Evolutionary conservation across 2,797 vertebrate genomes (phyloP).

Genomic region (Lepidocolaptes lacrymiger): DNA sequence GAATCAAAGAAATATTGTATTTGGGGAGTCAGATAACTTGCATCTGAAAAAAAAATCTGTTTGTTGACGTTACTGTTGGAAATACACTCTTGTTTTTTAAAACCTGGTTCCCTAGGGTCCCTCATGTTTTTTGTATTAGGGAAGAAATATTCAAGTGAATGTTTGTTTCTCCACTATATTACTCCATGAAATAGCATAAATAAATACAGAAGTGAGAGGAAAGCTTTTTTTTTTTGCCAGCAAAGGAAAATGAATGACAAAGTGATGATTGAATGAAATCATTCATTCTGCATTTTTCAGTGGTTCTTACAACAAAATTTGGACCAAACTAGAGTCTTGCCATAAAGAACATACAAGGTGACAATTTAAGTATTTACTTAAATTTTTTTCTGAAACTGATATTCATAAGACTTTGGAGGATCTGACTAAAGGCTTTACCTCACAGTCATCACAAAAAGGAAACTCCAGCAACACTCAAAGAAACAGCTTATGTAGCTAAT

Average conservation of each 20-base stretch:
- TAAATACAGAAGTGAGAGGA: neutral
- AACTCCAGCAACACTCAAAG: neutral
- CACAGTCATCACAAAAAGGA: neutral
- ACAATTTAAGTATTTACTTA: neutral
- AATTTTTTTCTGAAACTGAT: neutral
- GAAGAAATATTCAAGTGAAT: constrained; percentile 11
- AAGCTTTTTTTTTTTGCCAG: neutral
- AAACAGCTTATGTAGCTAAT: neutral
- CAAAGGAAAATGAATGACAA: neutral
- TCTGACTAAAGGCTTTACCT: neutral
- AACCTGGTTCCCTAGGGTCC: neutral
- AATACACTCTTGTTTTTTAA: neutral
- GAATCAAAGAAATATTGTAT: constrained; percentile 21
- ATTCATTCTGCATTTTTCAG: neutral
- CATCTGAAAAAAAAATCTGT: neutral
- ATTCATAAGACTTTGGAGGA: neutral
- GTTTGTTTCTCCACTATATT: neutral
- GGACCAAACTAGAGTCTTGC: neutral
- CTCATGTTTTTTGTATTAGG: neutral
- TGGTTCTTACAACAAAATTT: neutral
- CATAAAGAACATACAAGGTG: neutral
- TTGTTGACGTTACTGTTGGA: neutral
- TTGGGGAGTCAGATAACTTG: neutral
- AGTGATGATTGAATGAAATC: fast-evolving
- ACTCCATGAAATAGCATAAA: neutral